Evolutionary conservation across 2,888 invertebrate species (phyloP).

Genomic region (Pterostichus niger): DNA sequence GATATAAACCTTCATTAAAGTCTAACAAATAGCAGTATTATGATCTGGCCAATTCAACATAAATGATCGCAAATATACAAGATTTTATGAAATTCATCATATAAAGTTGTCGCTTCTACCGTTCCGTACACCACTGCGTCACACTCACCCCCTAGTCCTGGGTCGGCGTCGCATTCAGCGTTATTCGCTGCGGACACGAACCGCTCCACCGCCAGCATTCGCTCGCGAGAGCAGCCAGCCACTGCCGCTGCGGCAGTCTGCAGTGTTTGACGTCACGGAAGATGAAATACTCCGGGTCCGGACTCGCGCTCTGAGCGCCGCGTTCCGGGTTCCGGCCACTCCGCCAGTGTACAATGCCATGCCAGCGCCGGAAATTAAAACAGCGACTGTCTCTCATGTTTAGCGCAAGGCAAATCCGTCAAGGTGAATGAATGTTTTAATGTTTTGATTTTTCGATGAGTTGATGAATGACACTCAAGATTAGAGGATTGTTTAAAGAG

Average conservation of each 20-base stretch:
- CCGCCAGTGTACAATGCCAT: conserved; percentile 7
- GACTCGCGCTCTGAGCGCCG: conserved; percentile 30
- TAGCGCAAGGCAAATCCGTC: neutral
- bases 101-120: neutral
- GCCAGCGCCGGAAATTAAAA: conserved; percentile 54
- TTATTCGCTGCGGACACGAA: neutral
- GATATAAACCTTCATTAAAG: too few relatives aligned
- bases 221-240: neutral
- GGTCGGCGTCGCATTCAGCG: conserved; percentile 6
- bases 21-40: too few relatives aligned
- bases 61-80: too few relatives aligned
- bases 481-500: neutral
- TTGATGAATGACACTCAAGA: neutral
- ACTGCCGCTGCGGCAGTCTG: conserved; percentile 54
- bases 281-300: conserved; percentile 62
- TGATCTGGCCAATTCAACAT: too few relatives aligned
- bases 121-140: neutral
- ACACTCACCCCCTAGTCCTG: neutral
- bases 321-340: conserved; percentile 26
- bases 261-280: conserved; percentile 66
- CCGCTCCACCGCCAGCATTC: conserved; percentile 4
- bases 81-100: neutral
- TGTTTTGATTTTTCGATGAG: conserved; percentile 2
- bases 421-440: neutral
- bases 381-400: conserved; percentile 39